Base-by-base conservation (phyloP, 2,888 invertebrate species). In the Monoplex corrugatus region DNA sequence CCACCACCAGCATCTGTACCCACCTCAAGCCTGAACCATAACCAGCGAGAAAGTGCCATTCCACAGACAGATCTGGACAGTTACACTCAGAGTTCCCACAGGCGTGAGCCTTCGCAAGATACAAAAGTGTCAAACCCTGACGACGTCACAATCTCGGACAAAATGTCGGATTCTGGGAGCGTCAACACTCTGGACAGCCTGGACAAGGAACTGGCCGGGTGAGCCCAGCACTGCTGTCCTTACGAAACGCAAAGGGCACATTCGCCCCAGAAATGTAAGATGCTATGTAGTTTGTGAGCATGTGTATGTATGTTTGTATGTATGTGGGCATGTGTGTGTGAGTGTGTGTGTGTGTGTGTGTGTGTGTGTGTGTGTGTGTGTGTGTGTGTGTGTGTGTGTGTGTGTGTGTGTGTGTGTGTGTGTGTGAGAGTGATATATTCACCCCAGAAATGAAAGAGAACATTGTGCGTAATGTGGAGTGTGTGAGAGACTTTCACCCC, bases 11-110 rank as follows among this genome's bases (percentile, higher is more conserved):
- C 32, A 3, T 23, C 45, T 6, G 10, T 13, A 8, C 5, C 13
- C n/a, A 72, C 38, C 32, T 5, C n/a, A n/a, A 10, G 43, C 86
- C 23, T 6, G 57, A 44, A 57, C 78, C 38, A 50, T 32, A 8
- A 57, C 43, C 23, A 90, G 57, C 90, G 87, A 50, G 91, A 91
- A 88, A 88, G 90, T 28, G 92, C 91, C 68, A 92, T 94, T 72
- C 95, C 93, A 32, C 94, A 94, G 82, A 95, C 95, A 57, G 95
- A 95, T 89, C 90, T 95, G 43, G 95, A 95, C 90, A 94, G 94
- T 16, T 92, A 93, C 90, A 94, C 94, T 1, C 28, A 8, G n/a
- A 23, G n/a, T 28, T 23, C 68, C 1, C 32, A n/a, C 68, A n/a
- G n/a, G 13, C 28, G n/a, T 10, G n/a, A n/a, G 38, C 75, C 88